Percentiles rank a stretch among this genome's conserved stretches.
Evolutionary conservation across 2,888 invertebrate genomes (phyloP).

Genomic region (Drosophila mimica): DNA sequence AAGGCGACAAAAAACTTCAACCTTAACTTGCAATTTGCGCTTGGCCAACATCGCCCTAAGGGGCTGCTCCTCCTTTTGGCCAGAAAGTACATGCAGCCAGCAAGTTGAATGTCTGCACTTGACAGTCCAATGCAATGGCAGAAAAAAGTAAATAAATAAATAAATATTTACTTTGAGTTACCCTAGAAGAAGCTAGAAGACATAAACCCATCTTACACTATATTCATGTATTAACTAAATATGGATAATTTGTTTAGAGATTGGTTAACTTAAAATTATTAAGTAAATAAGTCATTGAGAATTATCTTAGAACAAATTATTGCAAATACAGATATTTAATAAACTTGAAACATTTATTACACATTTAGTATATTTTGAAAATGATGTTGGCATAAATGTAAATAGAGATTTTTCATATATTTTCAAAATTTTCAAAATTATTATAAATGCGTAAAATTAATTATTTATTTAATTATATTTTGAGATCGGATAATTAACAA

Average conservation of each 20-base stretch:
- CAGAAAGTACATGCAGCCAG: constrained; percentile 44
- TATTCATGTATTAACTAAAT: neutral
- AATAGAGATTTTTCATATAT: neutral
- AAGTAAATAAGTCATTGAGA: neutral
- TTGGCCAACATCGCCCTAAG: constrained; percentile 32
- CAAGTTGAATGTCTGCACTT: constrained; percentile 52
- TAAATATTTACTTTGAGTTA: neutral
- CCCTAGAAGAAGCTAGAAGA: neutral
- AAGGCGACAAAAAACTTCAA: constrained; percentile 51
- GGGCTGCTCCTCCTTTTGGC: constrained; percentile 31
- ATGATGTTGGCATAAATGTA: too few species aligned
- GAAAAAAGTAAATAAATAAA: neutral
- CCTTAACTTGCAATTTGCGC: constrained; percentile 46
- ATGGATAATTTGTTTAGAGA: neutral
- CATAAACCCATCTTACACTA: too few species aligned
- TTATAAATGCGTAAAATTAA: too few species aligned
- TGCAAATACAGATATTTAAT: neutral
- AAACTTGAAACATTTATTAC: too few species aligned
- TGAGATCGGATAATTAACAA: neutral
- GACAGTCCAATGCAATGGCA: constrained; percentile 15
- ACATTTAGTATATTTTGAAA: too few species aligned
- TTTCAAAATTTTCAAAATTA: neutral
- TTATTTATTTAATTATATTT: neutral
- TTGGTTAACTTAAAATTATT: neutral
- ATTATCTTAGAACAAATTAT: neutral